Percentiles rank a stretch among this genome's conserved stretches.
These are phyloP conservation scores for Maccullochella peelii DNA, from an alignment of 2,113 vertebrate genomes.

Conservation along the genomic window DNA sequence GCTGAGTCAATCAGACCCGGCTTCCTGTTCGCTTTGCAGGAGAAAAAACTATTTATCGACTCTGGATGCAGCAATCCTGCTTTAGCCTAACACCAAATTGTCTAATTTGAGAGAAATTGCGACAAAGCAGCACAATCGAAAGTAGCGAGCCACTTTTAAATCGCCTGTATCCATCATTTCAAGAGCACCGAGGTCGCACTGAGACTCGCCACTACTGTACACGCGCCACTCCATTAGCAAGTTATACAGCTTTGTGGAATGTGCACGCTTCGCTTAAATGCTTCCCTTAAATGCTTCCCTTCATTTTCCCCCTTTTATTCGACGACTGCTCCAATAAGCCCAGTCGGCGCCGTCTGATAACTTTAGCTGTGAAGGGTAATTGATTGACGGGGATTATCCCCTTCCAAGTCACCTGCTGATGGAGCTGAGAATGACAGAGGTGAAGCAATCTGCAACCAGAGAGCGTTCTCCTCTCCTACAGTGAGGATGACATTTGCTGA, in stretches of 20 bases:
- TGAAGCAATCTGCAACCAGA: conserved; percentile 42
- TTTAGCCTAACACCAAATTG: conserved; percentile 3
- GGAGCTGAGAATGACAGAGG: conserved; percentile 53
- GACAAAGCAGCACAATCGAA: conserved; percentile 41
- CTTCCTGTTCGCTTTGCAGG: conserved; percentile 16
- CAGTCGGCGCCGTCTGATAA: conserved; percentile 64
- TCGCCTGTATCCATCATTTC: conserved; percentile 53
- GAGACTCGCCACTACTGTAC: not conserved
- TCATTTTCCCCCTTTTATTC: conserved; percentile 56
- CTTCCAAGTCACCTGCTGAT: conserved; percentile 68
- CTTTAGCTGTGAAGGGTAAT: conserved; percentile 80
- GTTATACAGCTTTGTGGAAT: conserved; percentile 51
- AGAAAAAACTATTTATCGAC: conserved; percentile 28
- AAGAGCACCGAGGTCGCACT: not conserved
- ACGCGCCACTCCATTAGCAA: conserved; percentile 40
- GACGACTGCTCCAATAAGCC: conserved; percentile 62
- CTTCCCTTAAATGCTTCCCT: conserved; percentile 66
- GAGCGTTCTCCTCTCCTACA: not conserved
- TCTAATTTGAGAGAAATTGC: conserved; percentile 36
- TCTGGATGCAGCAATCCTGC: not conserved
- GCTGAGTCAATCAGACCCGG: conserved; percentile 25
- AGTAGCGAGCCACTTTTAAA: conserved; percentile 31
- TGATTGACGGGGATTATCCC: conserved; percentile 82
- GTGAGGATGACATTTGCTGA: not conserved
- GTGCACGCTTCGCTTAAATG: conserved; percentile 58